Percentiles rank a stretch among this genome's conserved stretches.
Conservation (phyloP, 2,797 vertebrate genomes). For the Rallus crepitans region DNA sequence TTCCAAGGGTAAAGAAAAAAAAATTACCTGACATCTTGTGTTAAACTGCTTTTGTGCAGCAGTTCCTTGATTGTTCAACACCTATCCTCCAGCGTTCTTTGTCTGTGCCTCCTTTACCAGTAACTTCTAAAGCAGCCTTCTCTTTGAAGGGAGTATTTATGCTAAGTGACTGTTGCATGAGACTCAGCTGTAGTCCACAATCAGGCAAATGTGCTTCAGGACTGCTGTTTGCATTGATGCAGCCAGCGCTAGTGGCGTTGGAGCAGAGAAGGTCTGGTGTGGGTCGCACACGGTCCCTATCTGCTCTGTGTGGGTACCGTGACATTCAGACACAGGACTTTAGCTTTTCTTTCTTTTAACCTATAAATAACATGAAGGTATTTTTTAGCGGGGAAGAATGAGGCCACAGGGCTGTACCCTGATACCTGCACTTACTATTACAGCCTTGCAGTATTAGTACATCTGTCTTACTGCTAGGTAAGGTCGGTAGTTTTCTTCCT, state of each 20-base stretch:
- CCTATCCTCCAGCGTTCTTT: background rate
- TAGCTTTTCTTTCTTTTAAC: background rate
- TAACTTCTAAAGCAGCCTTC: background rate
- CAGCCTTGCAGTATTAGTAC: background rate
- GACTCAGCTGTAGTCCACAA: background rate
- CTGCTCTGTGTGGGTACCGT: background rate
- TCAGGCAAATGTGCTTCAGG: background rate
- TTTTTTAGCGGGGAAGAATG: background rate
- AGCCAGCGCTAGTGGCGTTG: background rate
- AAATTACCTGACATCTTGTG: background rate
- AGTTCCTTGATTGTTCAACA: background rate
- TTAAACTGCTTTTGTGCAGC: background rate
- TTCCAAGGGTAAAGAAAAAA: background rate
- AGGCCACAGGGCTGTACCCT: background rate
- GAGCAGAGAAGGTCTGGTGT: background rate
- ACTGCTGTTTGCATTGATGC: background rate
- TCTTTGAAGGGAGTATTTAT: background rate
- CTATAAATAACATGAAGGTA: background rate
- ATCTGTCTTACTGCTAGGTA: background rate
- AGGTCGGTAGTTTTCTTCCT: background rate
- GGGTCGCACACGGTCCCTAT: rapidly evolving
- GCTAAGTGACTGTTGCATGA: background rate
- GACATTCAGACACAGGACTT: background rate
- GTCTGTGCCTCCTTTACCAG: background rate
- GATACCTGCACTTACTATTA: background rate